phyloP scores from a whole-genome alignment of 2,888 invertebrate genomes.

The Catonia carolina region DNA sequence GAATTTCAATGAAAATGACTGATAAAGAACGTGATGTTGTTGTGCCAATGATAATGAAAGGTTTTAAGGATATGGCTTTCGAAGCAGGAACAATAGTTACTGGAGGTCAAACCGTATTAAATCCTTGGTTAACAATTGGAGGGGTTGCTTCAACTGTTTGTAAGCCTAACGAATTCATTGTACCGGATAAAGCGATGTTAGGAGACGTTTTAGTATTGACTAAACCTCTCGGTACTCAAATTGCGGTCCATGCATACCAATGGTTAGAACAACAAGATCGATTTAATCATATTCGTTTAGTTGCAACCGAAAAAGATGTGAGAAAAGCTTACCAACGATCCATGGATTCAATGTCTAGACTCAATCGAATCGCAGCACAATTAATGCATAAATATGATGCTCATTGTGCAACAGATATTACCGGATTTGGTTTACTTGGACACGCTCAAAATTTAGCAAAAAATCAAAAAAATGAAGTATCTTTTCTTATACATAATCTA shows the following conservation, averaged over 20 bases:
- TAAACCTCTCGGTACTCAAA: conserved; percentile 80
- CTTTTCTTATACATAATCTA: conserved; percentile 69
- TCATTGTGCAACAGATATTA: conserved; percentile 77
- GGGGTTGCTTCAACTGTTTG: conserved; percentile 74
- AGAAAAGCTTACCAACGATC: conserved; percentile 60
- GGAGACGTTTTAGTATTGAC: conserved; percentile 82
- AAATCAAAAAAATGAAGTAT: conserved; percentile 65
- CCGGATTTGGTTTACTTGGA: conserved; percentile 74
- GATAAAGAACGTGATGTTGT: conserved; percentile 67
- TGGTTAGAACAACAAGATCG: conserved; percentile 76
- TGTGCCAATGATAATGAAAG: conserved; percentile 66
- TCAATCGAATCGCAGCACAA: conserved; percentile 65
- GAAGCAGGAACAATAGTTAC: conserved; percentile 63
- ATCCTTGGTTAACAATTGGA: conserved; percentile 80
- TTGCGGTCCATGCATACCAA: conserved; percentile 79
- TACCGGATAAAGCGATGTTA: conserved; percentile 72
- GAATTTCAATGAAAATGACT: conserved; percentile 66
- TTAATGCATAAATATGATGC: conserved; percentile 80
- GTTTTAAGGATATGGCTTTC: conserved; percentile 66
- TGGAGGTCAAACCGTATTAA: conserved; percentile 67
- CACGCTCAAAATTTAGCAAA: conserved; percentile 73
- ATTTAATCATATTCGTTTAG: conserved; percentile 58
- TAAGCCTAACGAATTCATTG: conserved; percentile 63
- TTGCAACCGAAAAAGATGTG: conserved; percentile 58
- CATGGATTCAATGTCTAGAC: conserved; percentile 67